Evolutionary conservation across 2,888 invertebrate species (phyloP), one percentile per base, ranked within the genome.

Genomic region (Parochlus steinenii): DNA sequence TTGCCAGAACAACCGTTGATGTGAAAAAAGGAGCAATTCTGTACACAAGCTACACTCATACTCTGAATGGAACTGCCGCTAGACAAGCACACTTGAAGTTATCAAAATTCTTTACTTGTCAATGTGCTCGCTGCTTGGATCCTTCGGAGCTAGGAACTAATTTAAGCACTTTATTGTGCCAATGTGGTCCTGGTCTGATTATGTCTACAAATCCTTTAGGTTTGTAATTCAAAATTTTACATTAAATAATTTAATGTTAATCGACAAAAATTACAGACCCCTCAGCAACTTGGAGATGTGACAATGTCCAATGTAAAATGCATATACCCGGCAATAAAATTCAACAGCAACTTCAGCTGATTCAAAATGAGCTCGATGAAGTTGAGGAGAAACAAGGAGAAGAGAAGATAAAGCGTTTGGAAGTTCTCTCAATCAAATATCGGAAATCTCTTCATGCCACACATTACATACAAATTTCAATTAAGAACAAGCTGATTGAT

Each of bases 41-140:
- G 15, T 69, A 69, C 45, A 69, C 79, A 40, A 75, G 77, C 44
- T 86, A 87, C 55, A 80, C 83, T 0, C 72, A 80, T 50, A 69
- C 74, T 1, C 54, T 86, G 14, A 69, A 74, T 37, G 80, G 79
- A 1, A 86, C 86, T 0, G 49, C 73, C 10, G 56, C 72, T 23
- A 65, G 87, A 1, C 67, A 82, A 30, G 69, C 71, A 42, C 72
- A 70, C 50, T 60, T 87, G 3, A 60, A 64, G 34, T 69, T 74
- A 47, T 75, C 81, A 18, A 86, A 86, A 63, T 79, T 75, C 56
- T 87, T 87, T 54, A 64, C 65, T 12, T 87, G 86, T 53, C 65
- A 64, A 19, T 87, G 86, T 46, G 48, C 58, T 3, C 65, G 86
- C 33, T 87, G 86, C 50, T 59, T 66, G 2, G 85, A 86, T 54